These are phyloP conservation scores for Euleptes europaea DNA, from an alignment of 2,113 vertebrate genomes.

Conservation along the genomic window DNA sequence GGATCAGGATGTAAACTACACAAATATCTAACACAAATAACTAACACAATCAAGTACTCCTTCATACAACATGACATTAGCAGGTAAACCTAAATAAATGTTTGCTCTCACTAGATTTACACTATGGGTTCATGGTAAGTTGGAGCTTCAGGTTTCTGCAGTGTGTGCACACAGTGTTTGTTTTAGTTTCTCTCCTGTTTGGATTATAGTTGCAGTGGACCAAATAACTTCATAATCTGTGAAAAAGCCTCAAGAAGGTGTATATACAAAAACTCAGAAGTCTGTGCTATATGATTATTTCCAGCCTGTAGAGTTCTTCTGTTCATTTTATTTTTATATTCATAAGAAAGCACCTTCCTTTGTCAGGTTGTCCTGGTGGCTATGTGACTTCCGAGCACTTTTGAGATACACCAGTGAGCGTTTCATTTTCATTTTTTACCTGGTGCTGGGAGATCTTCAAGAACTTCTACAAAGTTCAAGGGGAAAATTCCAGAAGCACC, in stretches of 20 bases:
- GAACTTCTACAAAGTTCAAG: slow-evolving; percentile 89
- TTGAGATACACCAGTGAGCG: neutral
- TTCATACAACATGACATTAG: neutral
- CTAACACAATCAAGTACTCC: neutral
- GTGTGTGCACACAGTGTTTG: neutral
- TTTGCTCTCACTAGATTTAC: no score
- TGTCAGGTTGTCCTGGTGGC: neutral
- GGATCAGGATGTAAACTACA: neutral
- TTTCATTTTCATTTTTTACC: slow-evolving; percentile 31
- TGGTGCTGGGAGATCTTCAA: slow-evolving; percentile 82
- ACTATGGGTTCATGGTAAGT: no score
- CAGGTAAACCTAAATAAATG: neutral
- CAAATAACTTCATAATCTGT: neutral
- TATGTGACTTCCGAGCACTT: no score
- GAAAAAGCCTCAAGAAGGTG: neutral
- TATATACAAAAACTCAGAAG: neutral
- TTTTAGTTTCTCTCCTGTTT: neutral
- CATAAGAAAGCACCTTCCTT: neutral
- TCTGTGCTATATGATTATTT: neutral
- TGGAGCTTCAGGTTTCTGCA: neutral
- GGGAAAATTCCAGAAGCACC: slow-evolving; percentile 84
- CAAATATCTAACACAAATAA: neutral
- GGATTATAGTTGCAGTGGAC: neutral
- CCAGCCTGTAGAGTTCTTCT: neutral
- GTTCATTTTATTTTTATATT: neutral